Conservation (phyloP, 2,888 invertebrate species). For the Ectobius pallidus region DNA sequence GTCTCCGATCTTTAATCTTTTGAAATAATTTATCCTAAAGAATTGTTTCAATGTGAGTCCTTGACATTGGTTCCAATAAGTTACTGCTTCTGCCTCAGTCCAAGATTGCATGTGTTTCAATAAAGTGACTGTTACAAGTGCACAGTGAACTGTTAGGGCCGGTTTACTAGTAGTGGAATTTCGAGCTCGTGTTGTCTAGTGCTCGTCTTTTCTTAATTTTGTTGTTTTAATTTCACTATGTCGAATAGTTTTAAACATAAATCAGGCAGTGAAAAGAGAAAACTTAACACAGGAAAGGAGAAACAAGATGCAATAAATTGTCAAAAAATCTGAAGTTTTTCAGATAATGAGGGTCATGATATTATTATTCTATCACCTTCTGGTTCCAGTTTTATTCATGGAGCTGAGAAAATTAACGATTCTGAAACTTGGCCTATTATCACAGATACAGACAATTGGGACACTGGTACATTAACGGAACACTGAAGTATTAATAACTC, state of each 20-base stretch:
- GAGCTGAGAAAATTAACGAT: not conserved
- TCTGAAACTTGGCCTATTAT: not conserved
- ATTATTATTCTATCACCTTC: not conserved
- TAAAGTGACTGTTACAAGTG: no score
- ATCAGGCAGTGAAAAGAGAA: no score
- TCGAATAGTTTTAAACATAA: no score
- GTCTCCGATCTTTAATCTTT: no score
- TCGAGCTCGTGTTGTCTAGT: not conserved
- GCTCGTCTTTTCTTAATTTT: not conserved
- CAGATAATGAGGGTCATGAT: not conserved
- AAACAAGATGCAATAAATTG: not conserved
- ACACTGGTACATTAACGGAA: no score
- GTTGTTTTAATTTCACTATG: not conserved
- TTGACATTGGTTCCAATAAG: no score
- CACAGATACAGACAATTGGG: not conserved
- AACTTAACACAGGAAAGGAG: not conserved
- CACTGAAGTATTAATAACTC: no score
- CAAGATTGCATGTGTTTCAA: not conserved
- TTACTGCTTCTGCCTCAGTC: no score
- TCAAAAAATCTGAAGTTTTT: not conserved
- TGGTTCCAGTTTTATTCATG: not conserved
- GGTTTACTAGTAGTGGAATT: no score
- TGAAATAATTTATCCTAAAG: no score
- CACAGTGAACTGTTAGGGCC: no score
- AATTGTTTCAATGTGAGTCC: no score